Evolutionary conservation across 2,113 vertebrate genomes (phyloP).

Genomic region (Colius striatus): DNA sequence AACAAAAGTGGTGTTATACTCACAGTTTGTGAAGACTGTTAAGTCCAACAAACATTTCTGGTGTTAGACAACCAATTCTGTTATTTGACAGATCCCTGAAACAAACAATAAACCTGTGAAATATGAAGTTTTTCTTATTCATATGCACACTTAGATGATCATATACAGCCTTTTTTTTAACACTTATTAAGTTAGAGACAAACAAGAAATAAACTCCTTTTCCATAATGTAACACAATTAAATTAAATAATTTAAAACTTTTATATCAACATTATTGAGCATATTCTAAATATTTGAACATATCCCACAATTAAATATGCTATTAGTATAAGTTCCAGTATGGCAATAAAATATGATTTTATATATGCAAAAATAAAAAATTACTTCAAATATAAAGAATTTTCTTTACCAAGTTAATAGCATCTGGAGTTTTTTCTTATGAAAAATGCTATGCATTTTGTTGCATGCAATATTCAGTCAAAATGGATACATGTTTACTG

Average conservation of each 20-base stretch:
- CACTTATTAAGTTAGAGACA: background rate
- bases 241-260: background rate
- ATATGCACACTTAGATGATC: background rate
- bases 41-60: slow-evolving; percentile 89
- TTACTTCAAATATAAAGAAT: background rate
- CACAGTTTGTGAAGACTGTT: slow-evolving; percentile 88
- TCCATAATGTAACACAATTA: background rate
- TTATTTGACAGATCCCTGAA: slow-evolving; percentile 91
- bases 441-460: background rate
- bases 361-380: background rate
- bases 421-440: background rate
- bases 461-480: background rate
- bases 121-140: background rate
- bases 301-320: background rate
- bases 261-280: background rate
- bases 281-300: background rate
- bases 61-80: slow-evolving; percentile 89
- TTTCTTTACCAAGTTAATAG: background rate
- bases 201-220: background rate
- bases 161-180: background rate
- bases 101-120: background rate
- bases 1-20: slow-evolving; percentile 67
- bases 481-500: background rate
- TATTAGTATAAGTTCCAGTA: background rate
- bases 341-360: background rate